These are phyloP conservation scores for Brachionus calyciflorus DNA, from an alignment of 1,140 invertebrate genomes.

Conservation along the genomic window DNA sequence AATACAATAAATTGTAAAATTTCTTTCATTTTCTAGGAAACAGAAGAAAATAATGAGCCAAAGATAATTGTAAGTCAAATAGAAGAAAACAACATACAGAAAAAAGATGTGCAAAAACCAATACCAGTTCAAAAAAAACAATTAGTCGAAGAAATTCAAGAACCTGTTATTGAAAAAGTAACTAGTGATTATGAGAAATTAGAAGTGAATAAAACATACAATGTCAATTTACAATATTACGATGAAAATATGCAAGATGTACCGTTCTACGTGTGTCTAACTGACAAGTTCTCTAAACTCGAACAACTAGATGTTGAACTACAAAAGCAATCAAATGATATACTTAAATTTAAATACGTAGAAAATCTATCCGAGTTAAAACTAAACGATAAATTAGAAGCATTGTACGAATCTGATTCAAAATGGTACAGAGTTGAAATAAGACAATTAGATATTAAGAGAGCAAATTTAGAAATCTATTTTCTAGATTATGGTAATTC, in stretches of 20 bases:
- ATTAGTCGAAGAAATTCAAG: not conserved
- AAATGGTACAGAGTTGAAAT: slow-evolving; percentile 16
- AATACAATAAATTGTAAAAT: too few species aligned
- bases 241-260: not conserved
- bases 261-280: not conserved
- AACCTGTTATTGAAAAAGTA: not conserved
- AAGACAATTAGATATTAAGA: not conserved
- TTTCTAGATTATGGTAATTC: slow-evolving; percentile 21
- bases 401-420: not conserved
- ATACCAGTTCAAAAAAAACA: too few species aligned
- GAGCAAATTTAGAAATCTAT: not conserved
- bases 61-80: too few species aligned
- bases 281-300: not conserved
- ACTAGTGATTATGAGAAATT: not conserved
- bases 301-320: not conserved
- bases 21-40: too few species aligned
- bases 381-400: not conserved
- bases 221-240: not conserved
- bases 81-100: too few species aligned
- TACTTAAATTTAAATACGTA: not conserved
- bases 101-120: too few species aligned
- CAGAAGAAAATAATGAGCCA: too few species aligned
- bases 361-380: not conserved
- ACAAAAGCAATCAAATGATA: slow-evolving; percentile 4
- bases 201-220: not conserved